A percentile compares a stretch with the other conserved stretches of the same genome.
Conservation (phyloP, 2,797 vertebrate genomes). For the Phoeniculus purpureus region DNA sequence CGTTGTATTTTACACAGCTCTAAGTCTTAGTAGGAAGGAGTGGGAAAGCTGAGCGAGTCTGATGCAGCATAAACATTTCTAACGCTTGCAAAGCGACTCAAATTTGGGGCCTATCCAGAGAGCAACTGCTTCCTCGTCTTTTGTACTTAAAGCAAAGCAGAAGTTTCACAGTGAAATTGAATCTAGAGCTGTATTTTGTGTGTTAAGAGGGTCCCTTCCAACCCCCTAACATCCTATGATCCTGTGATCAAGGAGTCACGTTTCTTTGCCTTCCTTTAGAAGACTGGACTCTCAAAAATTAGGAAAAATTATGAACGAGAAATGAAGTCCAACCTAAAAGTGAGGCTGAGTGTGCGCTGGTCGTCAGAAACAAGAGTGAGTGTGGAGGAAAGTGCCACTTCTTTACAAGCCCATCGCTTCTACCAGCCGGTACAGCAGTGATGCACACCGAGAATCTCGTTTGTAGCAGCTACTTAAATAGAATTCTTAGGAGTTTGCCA, state of each 20-base stretch:
- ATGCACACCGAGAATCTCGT: neutral
- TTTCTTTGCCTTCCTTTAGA: neutral
- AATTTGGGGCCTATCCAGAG: neutral
- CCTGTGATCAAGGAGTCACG: neutral
- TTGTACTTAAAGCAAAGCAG: neutral
- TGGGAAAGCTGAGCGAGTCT: neutral
- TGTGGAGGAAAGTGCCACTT: neutral
- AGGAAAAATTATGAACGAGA: neutral
- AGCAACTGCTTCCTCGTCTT: neutral
- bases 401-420: neutral
- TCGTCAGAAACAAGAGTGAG: neutral
- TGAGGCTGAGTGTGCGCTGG: neutral
- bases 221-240: too few relatives aligned
- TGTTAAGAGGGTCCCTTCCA: neutral
- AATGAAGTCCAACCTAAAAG: neutral
- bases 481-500: neutral
- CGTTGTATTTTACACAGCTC: constrained; percentile 3
- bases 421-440: neutral
- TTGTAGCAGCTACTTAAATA: neutral
- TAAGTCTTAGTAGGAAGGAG: neutral
- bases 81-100: neutral
- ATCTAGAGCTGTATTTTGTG: neutral
- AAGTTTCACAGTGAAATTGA: neutral
- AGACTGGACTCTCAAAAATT: neutral
- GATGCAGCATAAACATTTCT: neutral